phyloP scores from a whole-genome alignment of 2,888 invertebrate genomes.

The Argynnis bischoffii region DNA sequence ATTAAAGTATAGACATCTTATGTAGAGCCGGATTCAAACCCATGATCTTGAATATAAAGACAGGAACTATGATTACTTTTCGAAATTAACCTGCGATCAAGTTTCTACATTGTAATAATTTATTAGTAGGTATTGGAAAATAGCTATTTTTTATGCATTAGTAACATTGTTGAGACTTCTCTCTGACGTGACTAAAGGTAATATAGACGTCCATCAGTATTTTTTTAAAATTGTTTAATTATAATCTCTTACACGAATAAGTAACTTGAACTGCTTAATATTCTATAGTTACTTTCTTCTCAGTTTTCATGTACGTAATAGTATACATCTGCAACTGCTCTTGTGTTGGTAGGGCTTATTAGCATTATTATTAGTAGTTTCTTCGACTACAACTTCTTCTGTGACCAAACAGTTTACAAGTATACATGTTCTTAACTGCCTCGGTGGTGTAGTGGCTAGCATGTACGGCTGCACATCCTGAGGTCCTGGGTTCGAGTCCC shows the following conservation, averaged over 20 bases:
- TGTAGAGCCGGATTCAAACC: no score
- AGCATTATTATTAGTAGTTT: not conserved
- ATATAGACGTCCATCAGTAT: constrained; percentile 7
- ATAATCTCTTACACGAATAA: constrained; percentile 14
- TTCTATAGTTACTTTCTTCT: constrained; percentile 42
- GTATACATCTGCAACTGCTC: not conserved
- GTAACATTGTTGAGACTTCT: not conserved
- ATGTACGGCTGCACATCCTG: no score
- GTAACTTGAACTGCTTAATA: constrained; percentile 44
- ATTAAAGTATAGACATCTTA: no score
- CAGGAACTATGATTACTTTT: no score
- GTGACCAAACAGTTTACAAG: no score
- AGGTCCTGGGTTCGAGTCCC: no score
- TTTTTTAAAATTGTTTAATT: constrained; percentile 9
- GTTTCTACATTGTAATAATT: no score
- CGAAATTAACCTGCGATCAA: no score
- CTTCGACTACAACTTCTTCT: not conserved
- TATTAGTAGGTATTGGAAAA: not conserved
- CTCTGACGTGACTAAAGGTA: constrained; percentile 21
- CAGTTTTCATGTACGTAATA: not conserved
- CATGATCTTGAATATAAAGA: no score
- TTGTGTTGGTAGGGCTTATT: not conserved
- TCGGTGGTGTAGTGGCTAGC: no score
- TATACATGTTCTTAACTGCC: no score
- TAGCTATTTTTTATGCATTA: constrained; percentile 2